Conservation (phyloP, 2,888 invertebrate genomes). For the Drosophila imparisetae region DNA sequence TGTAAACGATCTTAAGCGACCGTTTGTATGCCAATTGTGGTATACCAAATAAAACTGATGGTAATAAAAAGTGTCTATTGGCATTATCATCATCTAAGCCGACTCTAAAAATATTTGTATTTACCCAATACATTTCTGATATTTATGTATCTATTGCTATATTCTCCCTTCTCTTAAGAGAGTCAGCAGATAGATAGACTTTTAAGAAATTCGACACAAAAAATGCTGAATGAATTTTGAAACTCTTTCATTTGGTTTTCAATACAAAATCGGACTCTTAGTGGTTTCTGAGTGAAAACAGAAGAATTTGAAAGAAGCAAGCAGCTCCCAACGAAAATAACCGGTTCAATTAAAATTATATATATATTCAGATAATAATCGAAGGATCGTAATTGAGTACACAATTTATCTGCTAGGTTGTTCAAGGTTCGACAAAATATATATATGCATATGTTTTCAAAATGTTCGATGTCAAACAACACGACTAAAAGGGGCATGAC, state of each 20-base stretch:
- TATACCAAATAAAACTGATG: background rate
- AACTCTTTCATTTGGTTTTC: background rate
- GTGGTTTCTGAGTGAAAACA: background rate
- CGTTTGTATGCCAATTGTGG: background rate
- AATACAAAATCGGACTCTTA: background rate
- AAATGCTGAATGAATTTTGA: background rate
- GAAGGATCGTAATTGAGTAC: too few relatives aligned
- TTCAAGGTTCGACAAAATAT: constrained; percentile 2
- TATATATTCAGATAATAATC: background rate
- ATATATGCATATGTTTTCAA: constrained; percentile 11
- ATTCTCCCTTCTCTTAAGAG: background rate
- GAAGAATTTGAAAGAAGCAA: background rate
- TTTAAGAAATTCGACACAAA: background rate
- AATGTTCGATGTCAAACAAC: constrained; percentile 40
- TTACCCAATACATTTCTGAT: background rate
- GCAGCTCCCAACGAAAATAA: background rate
- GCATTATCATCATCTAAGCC: background rate
- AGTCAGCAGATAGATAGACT: background rate
- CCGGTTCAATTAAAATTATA: background rate
- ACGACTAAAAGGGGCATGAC: constrained; percentile 54
- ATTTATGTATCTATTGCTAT: background rate
- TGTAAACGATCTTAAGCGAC: constrained; percentile 9
- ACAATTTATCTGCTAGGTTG: constrained; percentile 9
- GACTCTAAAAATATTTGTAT: background rate
- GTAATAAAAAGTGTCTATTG: background rate